Evolutionary conservation across 2,888 invertebrate genomes (phyloP), one percentile per base, ranked within the genome.

Genomic region (Agrotis clavis): DNA sequence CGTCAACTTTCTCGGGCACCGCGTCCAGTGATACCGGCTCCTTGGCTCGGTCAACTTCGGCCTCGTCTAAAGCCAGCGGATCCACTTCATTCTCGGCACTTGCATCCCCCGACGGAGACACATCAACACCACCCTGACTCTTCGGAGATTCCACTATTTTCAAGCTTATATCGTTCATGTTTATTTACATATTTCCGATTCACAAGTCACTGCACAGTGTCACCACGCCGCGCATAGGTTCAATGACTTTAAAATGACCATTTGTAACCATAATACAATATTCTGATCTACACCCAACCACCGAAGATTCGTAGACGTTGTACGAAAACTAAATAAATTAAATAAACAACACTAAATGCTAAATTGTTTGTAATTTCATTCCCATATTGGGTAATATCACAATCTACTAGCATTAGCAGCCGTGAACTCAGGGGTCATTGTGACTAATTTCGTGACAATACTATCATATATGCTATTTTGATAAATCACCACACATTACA

Each of bases 111-210:
- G 89, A 86, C 78, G 92, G 91, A 84, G 93, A 90, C 82, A 89
- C 89, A 79, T 88, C 92, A 74, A 87, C 90, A 75, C 84, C 90
- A 85, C 88, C 84, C 87, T 90, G 91, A 84, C 92, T 93, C 90
- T 95, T 95, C 82, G 92, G 92, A 90, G 94, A 92, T 92, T 95
- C 95, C 89, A 92, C 93, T 93, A 92, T 92, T 93, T 95, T 95
- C 87, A 94, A 92, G 88, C 92, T 94, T 93, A 93, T 93, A 95
- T 95, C 95, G 92, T 96, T 96, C 96, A 96, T 96, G 95, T 95
- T 96, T 96, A 96, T 95, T 95, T 95, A 96, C 96, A 96, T 96
- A 95, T 93, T 96, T 96, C 90, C 92, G 92, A 93, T 88, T 91
- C 92, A 90, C 91, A 90, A 92, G 90, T 91, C 94, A 94, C 94